phyloP scores from a whole-genome alignment of 2,113 vertebrate species.

The Cricetomys ansorgei region DNA sequence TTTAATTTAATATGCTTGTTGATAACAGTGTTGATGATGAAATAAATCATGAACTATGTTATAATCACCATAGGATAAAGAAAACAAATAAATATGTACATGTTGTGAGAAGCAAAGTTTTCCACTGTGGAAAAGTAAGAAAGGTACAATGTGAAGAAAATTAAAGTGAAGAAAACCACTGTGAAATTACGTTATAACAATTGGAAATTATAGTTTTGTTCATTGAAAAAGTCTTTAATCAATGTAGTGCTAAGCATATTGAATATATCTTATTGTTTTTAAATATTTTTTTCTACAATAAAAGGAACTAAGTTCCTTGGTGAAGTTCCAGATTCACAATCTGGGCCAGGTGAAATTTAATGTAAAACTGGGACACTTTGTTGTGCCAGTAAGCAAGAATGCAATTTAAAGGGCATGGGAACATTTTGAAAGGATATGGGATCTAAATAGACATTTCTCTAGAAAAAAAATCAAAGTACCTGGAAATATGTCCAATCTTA shows the following conservation, averaged over 20 bases:
- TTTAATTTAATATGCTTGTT: slow-evolving; percentile 17
- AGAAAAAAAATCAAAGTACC: not conserved
- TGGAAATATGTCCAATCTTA: not conserved
- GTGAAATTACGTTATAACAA: not conserved
- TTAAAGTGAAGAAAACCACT: not conserved
- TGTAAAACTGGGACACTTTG: not conserved
- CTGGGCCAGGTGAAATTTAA: not conserved
- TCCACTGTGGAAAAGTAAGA: not conserved
- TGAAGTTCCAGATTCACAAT: not conserved
- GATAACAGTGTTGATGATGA: not conserved
- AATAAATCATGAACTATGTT: not conserved
- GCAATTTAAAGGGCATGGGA: not conserved
- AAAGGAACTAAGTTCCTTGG: not conserved
- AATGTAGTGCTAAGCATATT: not conserved
- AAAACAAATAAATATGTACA: not conserved
- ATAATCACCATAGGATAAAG: not conserved
- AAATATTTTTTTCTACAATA: not conserved
- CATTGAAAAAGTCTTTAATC: not conserved
- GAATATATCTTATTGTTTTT: not conserved
- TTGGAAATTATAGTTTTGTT: not conserved
- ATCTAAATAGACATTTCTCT: not conserved
- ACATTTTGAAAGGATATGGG: not conserved
- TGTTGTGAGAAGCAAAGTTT: not conserved
- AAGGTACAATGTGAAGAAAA: not conserved
- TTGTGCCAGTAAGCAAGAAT: not conserved